phyloP scores from a whole-genome alignment of 2,888 invertebrate species.

The Lottia scabra region DNA sequence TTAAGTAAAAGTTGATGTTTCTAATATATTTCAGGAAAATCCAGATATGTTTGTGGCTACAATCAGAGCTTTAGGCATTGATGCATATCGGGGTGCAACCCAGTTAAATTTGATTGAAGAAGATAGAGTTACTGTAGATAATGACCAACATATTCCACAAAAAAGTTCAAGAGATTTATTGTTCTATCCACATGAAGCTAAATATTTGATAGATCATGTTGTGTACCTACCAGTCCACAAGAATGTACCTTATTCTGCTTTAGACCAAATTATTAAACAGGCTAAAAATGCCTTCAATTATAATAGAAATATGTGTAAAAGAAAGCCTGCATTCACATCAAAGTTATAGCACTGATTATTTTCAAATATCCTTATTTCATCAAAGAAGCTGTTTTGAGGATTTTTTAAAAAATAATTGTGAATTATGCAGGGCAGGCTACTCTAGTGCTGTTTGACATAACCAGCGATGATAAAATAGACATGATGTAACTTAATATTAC shows the following conservation, averaged over 20 bases:
- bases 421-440: no score
- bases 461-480: no score
- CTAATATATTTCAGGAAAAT: slow-evolving; percentile 53
- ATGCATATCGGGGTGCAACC: slow-evolving; percentile 68
- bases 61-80: slow-evolving; percentile 63
- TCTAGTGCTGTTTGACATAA: no score
- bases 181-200: slow-evolving; percentile 63
- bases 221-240: slow-evolving; percentile 69
- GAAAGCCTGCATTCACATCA: not conserved
- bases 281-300: slow-evolving; percentile 33
- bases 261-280: slow-evolving; percentile 58
- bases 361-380: no score
- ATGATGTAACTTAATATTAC: no score
- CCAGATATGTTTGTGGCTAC: slow-evolving; percentile 57
- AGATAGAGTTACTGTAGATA: slow-evolving; percentile 29
- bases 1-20: no score
- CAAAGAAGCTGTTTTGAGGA: no score
- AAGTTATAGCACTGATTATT: not conserved
- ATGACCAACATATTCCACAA: not conserved
- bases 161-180: slow-evolving; percentile 4
- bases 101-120: slow-evolving; percentile 67
- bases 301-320: not conserved
- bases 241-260: slow-evolving; percentile 62
- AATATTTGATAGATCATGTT: slow-evolving; percentile 67
- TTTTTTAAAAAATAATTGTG: no score